phyloP scores from a whole-genome alignment of 2,113 vertebrate genomes.

The Cranoglanis bouderius region DNA sequence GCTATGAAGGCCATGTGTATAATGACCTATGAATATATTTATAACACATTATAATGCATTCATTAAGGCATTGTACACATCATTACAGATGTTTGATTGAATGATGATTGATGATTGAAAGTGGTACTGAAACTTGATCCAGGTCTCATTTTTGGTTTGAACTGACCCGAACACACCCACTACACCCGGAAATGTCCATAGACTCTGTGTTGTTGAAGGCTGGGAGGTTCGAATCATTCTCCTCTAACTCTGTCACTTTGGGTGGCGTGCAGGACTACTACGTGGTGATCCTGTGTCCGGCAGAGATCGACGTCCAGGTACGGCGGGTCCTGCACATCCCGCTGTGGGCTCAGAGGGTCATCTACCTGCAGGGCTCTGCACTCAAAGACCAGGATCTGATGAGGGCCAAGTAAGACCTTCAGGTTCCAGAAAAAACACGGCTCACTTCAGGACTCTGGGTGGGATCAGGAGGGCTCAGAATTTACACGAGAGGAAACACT shows the following conservation, averaged over 20 bases:
- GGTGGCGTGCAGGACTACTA: conserved; percentile 76
- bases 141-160: background rate
- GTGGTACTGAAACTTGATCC: background rate
- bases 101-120: too few species aligned
- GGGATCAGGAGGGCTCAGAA: background rate
- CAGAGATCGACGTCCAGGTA: conserved; percentile 83
- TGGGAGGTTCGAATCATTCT: background rate
- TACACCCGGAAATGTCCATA: background rate
- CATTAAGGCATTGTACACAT: background rate
- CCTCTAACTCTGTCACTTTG: background rate
- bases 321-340: conserved; percentile 80
- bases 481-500: too few species aligned
- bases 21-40: background rate
- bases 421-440: too few species aligned
- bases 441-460: background rate
- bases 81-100: too few species aligned
- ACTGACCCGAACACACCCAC: background rate
- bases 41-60: background rate
- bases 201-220: background rate
- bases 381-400: conserved; percentile 84
- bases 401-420: conserved; percentile 79
- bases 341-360: conserved; percentile 83
- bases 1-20: background rate
- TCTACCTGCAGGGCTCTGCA: conserved; percentile 82
- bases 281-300: conserved; percentile 81